phyloP scores from a whole-genome alignment of 2,113 vertebrate genomes.

The Actenoides hombroni region DNA sequence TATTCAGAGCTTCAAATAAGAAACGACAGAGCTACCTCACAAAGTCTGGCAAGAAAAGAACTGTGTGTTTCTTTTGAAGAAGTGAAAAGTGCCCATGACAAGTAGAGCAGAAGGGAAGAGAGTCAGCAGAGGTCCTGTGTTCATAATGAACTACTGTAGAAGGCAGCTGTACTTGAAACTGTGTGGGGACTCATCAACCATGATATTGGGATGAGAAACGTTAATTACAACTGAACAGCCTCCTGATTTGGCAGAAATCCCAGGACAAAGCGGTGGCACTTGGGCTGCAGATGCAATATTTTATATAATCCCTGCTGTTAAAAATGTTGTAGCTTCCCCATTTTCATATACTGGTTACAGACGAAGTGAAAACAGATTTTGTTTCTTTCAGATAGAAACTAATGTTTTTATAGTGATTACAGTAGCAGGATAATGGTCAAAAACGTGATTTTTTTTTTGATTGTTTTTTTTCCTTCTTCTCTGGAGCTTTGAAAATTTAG shows the following conservation, averaged over 20 bases:
- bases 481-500: background rate
- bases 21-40: background rate
- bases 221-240: slow-evolving; percentile 37
- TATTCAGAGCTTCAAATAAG: background rate
- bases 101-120: slow-evolving; percentile 36
- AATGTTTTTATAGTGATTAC: background rate
- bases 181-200: slow-evolving; percentile 33
- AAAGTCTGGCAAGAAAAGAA: background rate
- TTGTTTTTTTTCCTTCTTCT: background rate
- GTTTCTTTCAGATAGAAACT: background rate
- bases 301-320: background rate
- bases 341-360: background rate
- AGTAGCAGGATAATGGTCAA: background rate
- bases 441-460: background rate
- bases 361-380: background rate
- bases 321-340: background rate
- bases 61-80: background rate
- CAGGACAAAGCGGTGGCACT: slow-evolving; percentile 21
- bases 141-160: slow-evolving; percentile 27
- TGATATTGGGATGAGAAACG: slow-evolving; percentile 42
- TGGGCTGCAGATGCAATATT: background rate
- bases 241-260: slow-evolving; percentile 55
- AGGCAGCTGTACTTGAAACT: slow-evolving; percentile 45
- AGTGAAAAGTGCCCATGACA: background rate
- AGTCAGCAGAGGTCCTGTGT: slow-evolving; percentile 35